A percentile compares a stretch with the other conserved stretches of the same genome.
Evolutionary conservation across 1,140 invertebrate species (phyloP).

Genomic region (Bombus polaris): DNA sequence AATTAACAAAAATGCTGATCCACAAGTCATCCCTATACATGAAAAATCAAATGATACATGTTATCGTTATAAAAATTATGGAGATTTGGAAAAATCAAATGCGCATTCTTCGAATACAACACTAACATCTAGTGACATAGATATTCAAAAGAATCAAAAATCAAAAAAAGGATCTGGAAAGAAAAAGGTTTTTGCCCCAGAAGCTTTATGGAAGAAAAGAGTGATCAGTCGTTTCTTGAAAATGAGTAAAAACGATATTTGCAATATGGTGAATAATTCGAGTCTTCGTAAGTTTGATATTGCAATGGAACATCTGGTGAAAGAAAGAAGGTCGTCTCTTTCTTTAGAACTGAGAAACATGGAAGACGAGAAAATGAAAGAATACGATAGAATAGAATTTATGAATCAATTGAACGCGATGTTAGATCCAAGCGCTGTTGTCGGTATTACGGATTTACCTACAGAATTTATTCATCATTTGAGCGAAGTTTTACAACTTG

Average conservation of each 20-base stretch:
- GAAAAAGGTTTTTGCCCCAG: slow-evolving; percentile 2
- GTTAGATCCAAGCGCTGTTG: slow-evolving; percentile 76
- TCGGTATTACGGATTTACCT: slow-evolving; percentile 78
- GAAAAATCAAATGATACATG: neutral
- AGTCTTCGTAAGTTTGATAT: slow-evolving; percentile 80
- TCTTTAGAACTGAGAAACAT: slow-evolving; percentile 74
- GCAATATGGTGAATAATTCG: slow-evolving; percentile 81
- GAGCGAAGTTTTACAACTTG: slow-evolving; percentile 78
- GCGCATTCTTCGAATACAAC: neutral
- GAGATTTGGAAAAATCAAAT: slow-evolving; percentile 9
- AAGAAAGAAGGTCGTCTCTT: slow-evolving; percentile 74
- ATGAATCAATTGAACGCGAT: slow-evolving; percentile 80
- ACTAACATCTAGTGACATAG: neutral
- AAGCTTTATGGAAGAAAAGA: slow-evolving; percentile 75
- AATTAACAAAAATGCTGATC: neutral
- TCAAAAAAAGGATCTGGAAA: slow-evolving; percentile 35
- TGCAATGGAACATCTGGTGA: slow-evolving; percentile 81
- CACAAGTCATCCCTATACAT: neutral
- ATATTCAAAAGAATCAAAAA: neutral
- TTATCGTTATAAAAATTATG: neutral
- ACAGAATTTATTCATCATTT: slow-evolving; percentile 80
- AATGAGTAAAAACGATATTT: slow-evolving; percentile 81
- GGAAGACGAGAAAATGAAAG: slow-evolving; percentile 77
- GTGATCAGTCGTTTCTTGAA: slow-evolving; percentile 79
- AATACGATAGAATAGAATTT: slow-evolving; percentile 78